Evolutionary conservation across 2,797 vertebrate species (phyloP), one percentile per base, ranked within the genome.

Genomic region (Spheniscus humboldti): DNA sequence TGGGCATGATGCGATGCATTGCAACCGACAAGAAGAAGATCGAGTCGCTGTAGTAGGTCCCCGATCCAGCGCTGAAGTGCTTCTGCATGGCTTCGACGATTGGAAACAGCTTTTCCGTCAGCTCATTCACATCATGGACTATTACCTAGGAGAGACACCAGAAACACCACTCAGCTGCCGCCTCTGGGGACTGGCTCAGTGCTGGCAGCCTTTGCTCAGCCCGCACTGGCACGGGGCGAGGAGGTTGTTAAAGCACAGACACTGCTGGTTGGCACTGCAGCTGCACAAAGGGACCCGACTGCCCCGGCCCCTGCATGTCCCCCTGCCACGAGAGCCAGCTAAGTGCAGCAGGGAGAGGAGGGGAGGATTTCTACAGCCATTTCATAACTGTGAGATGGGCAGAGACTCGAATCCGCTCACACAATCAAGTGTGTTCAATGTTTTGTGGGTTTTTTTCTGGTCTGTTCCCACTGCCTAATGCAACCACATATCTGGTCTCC

Each of bases 21-120:
- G 99, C 99, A 5, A 99, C 99, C 0, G 99, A 99, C 86, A 99
- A 98, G 98, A 99, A 99, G 98, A 99, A 99, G 98, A 99, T 99
- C 39, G 99, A 98, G 59, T 99, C 99, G 0, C 99, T 99, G 98
- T 99, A 99, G 97, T 99, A 99, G 64, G 99, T 98, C 31, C 99
- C 99, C 0, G 98, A 98, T 91, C 99, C 99, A 1, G 99, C 99
- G 1, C 99, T 99, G 98, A 99, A 99, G 97, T 99, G 98, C 94
- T 99, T 99, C 98, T 99, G 99, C 99, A 99, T 99, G 96, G 99
- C 98, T 97, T 99, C 98, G 50, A 99, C 99, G 0, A 99, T 96
- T 0, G 99, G 99, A 87, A 99, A 99, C 78, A 99, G 98, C 98
- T 99, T 99, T 92, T 99, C 98, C 0, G 99, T 99, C 96, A 99